phyloP scores from a whole-genome alignment of 2,797 vertebrate genomes.

The Helarctos malayanus region DNA sequence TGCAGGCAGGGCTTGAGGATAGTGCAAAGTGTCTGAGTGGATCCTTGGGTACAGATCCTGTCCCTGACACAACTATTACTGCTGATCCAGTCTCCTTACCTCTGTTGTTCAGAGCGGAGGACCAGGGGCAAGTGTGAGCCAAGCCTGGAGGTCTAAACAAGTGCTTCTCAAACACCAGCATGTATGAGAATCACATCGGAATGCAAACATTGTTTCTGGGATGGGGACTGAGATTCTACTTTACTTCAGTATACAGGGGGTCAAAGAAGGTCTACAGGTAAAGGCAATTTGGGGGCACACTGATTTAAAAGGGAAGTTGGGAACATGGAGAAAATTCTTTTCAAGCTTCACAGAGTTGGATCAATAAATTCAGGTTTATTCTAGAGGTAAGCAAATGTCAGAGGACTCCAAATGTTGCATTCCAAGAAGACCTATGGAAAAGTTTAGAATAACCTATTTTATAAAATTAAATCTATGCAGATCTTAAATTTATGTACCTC shows the following conservation, averaged over 20 bases:
- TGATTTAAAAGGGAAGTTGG: not conserved
- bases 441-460: not conserved
- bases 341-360: not conserved
- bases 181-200: slow-evolving; percentile 4
- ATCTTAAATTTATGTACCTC: not conserved
- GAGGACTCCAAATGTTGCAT: not conserved
- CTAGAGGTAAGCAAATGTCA: not conserved
- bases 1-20: not conserved
- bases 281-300: not conserved
- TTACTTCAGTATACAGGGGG: not conserved
- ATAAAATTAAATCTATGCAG: not conserved
- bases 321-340: not conserved
- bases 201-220: not conserved
- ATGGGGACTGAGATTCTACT: not conserved
- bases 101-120: not conserved
- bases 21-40: not conserved
- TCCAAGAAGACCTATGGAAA: slow-evolving; percentile 24
- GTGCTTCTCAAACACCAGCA: not conserved
- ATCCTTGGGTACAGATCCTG: not conserved
- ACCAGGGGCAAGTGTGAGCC: not conserved
- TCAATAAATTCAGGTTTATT: slow-evolving; percentile 32
- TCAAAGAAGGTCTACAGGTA: not conserved
- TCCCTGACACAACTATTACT: not conserved
- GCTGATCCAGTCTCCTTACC: not conserved
- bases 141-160: not conserved